These are phyloP conservation scores for Acleris cristana DNA, from an alignment of 2,888 invertebrate species.

Conservation along the genomic window DNA sequence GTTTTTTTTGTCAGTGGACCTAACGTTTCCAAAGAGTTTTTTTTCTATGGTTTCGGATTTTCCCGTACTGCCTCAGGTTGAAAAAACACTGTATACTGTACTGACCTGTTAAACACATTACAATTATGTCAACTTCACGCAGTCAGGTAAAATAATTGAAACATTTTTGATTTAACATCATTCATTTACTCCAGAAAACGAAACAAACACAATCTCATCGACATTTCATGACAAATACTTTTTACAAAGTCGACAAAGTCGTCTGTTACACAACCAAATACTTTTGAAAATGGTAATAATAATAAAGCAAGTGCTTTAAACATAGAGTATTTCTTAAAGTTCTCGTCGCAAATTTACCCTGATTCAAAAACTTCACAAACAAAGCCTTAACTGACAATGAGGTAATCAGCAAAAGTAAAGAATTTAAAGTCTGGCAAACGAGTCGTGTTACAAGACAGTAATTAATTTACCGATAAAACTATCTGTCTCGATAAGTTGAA, in stretches of 20 bases:
- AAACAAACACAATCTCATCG: conserved; percentile 53
- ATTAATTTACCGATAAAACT: too few relatives aligned
- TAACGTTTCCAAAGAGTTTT: too few relatives aligned
- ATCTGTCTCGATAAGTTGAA: too few relatives aligned
- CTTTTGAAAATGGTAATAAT: neutral
- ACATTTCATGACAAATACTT: conserved; percentile 35
- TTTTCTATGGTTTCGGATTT: too few relatives aligned
- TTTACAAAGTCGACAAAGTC: conserved; percentile 11
- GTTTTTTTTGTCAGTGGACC: too few relatives aligned
- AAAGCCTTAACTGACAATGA: conserved; percentile 47
- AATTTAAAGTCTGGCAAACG: neutral
- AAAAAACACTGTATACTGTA: too few relatives aligned
- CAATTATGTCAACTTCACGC: too few relatives aligned
- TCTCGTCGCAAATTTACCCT: conserved; percentile 33
- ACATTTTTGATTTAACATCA: conserved; percentile 54
- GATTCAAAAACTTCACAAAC: conserved; percentile 40
- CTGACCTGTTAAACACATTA: too few relatives aligned
- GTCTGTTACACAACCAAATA: conserved; percentile 17
- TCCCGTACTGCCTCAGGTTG: too few relatives aligned
- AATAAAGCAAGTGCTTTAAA: neutral
- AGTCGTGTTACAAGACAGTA: too few relatives aligned
- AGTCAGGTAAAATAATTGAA: conserved; percentile 43
- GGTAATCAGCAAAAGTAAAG: conserved; percentile 45
- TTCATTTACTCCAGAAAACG: conserved; percentile 66
- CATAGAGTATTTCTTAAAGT: conserved; percentile 22